A percentile compares a stretch with the other conserved stretches of the same genome.
Evolutionary conservation across 2,797 vertebrate species (phyloP).

Genomic region (Lepus oiostolus): DNA sequence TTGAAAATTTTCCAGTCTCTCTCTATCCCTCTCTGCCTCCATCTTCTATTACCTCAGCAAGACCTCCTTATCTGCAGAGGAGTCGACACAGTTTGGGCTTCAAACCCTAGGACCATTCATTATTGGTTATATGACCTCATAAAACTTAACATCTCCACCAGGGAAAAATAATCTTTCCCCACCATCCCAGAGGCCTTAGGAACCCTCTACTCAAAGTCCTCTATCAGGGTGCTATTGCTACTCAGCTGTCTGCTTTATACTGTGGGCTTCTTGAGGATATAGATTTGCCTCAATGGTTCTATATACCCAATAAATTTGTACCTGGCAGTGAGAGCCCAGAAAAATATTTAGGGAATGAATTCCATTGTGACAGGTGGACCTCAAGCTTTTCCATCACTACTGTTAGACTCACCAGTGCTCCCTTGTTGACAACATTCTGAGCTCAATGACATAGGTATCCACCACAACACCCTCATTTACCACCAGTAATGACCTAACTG

Average conservation of each 20-base stretch:
- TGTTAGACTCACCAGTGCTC: neutral
- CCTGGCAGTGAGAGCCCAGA: neutral
- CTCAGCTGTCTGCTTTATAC: neutral
- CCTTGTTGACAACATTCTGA: neutral
- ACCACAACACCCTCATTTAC: neutral
- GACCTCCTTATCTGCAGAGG: neutral
- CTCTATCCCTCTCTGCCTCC: neutral
- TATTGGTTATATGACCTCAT: neutral
- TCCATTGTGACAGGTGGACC: too few relatives aligned
- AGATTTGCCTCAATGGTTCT: neutral
- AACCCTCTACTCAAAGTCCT: neutral
- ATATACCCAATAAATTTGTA: neutral
- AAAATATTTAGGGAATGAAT: neutral
- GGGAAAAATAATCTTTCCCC: neutral
- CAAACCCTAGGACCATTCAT: neutral
- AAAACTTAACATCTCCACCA: neutral
- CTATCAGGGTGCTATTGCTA: neutral
- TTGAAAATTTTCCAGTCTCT: neutral
- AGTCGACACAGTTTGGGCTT: neutral
- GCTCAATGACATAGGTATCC: neutral
- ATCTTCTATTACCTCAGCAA: neutral
- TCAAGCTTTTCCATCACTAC: neutral
- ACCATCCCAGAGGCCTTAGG: neutral
- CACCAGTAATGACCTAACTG: neutral
- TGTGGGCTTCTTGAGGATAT: neutral